phyloP scores from a whole-genome alignment of 2,888 invertebrate species.

The Odontocolon sp. region DNA sequence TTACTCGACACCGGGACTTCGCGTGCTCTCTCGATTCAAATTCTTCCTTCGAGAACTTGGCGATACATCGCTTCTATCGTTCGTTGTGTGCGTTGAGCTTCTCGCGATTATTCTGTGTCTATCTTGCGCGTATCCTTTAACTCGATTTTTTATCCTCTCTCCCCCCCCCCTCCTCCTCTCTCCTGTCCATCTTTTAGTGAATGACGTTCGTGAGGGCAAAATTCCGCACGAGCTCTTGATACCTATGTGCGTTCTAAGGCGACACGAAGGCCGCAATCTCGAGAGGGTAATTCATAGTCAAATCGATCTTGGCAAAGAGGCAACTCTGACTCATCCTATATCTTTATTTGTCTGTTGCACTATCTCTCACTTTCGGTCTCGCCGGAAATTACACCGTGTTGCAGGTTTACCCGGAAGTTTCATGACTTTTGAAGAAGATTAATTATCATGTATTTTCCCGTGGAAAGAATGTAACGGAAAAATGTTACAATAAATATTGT shows the following conservation, averaged over 20 bases:
- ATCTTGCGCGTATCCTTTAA: not conserved
- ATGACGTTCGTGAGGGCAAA: not conserved
- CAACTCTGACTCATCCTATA: too few species aligned
- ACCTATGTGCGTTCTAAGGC: not conserved
- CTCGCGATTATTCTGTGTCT: not conserved
- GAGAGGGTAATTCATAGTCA: not conserved
- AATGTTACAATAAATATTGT: too few species aligned
- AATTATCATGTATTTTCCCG: too few species aligned
- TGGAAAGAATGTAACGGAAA: too few species aligned
- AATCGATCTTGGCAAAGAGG: conserved; percentile 34
- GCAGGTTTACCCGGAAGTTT: not conserved
- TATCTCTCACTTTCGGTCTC: not conserved
- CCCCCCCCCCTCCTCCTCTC: too few species aligned
- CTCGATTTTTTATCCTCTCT: not conserved
- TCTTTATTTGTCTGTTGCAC: too few species aligned
- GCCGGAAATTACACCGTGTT: conserved; percentile 20
- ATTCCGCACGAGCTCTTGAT: not conserved
- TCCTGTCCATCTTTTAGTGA: not conserved
- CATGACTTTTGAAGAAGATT: not conserved
- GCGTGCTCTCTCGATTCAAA: conserved; percentile 43
- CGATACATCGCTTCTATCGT: conserved; percentile 18
- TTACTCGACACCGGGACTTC: conserved; percentile 43
- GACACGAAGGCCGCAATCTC: not conserved
- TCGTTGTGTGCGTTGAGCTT: not conserved
- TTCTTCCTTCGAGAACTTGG: conserved; percentile 1